Evolutionary conservation across 2,113 vertebrate species (phyloP), one percentile per base, ranked within the genome.

Genomic region (Puffinus mauretanicus): DNA sequence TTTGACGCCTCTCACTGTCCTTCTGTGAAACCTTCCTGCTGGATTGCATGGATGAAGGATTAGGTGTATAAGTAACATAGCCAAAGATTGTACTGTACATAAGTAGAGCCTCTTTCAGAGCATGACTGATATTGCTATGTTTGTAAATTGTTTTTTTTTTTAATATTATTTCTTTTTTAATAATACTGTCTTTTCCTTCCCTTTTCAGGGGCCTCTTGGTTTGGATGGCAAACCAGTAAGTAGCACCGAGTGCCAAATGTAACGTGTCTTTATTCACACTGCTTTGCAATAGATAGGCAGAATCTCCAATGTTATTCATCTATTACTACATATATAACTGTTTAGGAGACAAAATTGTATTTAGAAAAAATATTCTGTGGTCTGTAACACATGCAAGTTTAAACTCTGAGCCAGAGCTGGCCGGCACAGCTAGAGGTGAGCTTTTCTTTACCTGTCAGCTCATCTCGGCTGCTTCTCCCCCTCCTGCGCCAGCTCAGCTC

Each of bases 161-260:
- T 29, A 6, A 44, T 40, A 10, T 80, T 54, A 8, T 55, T 82
- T 62, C 49, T 87, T 36, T 77, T 75, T 90, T 55, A 95, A 82
- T 76, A 88, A 77, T 46, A 1, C 10, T 75, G 12, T 44, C 6
- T 92, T 86, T 55, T 88, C 7, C 29, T 90, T 96, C 79, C 7
- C 86, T 90, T 96, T 97, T 66, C 97, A 99, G 99, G 99, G 99
- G 71, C 99, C 99, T 20, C 98, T 99, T 92, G 99, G 99, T 93
- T 96, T 99, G 98, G 99, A 99, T 96, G 99, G 99, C 93, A 99
- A 99, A 97, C 99, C 99, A 29, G 99, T 99, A 98, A 99, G 99
- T 99, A 97, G 85, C 55, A 40, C n/a, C 1, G 4, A 69, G 32
- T 81, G 79, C 79, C 88, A 89, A 75, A 64, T 24, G 2, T 81